Conservation (phyloP, 2,797 vertebrate species). For the Syncerus caffer region DNA sequence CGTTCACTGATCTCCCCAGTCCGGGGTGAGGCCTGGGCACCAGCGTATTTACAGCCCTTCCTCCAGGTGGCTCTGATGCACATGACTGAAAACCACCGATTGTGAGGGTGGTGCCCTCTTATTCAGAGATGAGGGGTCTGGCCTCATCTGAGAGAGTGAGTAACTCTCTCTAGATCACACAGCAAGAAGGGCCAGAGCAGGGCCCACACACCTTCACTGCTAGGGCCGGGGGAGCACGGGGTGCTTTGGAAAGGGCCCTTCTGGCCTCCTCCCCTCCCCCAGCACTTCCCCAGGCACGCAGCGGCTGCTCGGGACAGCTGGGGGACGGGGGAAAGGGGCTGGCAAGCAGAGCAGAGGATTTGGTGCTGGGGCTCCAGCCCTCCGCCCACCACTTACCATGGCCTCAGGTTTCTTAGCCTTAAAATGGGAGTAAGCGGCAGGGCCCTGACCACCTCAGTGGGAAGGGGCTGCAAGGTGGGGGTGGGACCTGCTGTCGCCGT, state of each 20-base stretch:
- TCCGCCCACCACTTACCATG: not conserved
- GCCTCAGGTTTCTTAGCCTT: not conserved
- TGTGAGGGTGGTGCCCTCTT: not conserved
- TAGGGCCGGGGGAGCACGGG: not conserved
- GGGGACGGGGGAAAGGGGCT: no score
- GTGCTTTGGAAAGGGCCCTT: not conserved
- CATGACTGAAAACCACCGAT: not conserved
- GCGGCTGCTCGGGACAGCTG: not conserved
- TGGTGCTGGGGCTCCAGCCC: not conserved
- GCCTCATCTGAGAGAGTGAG: not conserved
- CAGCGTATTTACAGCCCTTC: not conserved
- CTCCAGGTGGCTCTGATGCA: rapidly evolving
- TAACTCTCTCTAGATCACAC: not conserved
- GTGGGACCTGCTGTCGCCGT: rapidly evolving
- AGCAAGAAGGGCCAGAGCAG: not conserved
- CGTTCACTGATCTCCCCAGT: not conserved
- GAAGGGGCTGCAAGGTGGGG: not conserved
- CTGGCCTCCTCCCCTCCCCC: not conserved
- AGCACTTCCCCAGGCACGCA: not conserved
- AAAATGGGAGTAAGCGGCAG: rapidly evolving
- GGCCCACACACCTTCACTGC: not conserved
- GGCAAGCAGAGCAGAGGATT: not conserved
- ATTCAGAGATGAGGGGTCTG: not conserved
- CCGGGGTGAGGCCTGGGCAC: not conserved
- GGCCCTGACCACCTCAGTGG: not conserved